Evolutionary conservation across 2,888 invertebrate species (phyloP), one percentile per base, ranked within the genome.

Genomic region (Aethes cnicana): DNA sequence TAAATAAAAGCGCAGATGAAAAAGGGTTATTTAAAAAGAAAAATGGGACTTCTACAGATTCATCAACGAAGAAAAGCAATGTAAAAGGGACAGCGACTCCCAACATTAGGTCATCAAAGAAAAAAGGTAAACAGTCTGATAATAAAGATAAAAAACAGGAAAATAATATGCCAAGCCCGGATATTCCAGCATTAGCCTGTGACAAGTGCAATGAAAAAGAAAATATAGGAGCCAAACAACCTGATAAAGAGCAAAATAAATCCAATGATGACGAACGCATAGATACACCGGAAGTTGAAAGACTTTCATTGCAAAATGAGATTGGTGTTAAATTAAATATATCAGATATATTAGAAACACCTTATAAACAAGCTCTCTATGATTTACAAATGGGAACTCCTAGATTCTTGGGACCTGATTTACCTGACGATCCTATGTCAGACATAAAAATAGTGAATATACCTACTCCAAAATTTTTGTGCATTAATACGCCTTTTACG

Each of bases 371-470:
- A 58, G 84, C 81, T 30, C 61, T 84, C 0, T 81, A 83, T 60
- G 84, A 90, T 63, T 84, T 90, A 18, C 80, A 81, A 68, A 82
- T 90, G 77, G 90, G 91, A 49, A 92, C 92, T 2, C 92, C 92
- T 0, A 90, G 86, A 30, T 90, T 91, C 62, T 72, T 91, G 47
- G 81, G 83, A 0, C 81, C 88, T 0, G 79, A 90, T 59, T 66
- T 89, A 46, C 80, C 81, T 6, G 84, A 69, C 50, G 85, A 82
- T 52, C 86, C 88, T 16, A 64, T 87, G 62, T 89, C 89, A n/a
- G 87, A 90, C 49, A 84, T 91, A n/a, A 92, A 92, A 72, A 84
- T 89, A 54, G 87, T 85, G 66, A 91, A 85, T 55, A 84, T 92
- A 55, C 89, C 91, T 2, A 92, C 92, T 1, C 92, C 92, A 4